Base-by-base conservation (phyloP, 2,888 invertebrate species). In the Pandemis corylana region DNA sequence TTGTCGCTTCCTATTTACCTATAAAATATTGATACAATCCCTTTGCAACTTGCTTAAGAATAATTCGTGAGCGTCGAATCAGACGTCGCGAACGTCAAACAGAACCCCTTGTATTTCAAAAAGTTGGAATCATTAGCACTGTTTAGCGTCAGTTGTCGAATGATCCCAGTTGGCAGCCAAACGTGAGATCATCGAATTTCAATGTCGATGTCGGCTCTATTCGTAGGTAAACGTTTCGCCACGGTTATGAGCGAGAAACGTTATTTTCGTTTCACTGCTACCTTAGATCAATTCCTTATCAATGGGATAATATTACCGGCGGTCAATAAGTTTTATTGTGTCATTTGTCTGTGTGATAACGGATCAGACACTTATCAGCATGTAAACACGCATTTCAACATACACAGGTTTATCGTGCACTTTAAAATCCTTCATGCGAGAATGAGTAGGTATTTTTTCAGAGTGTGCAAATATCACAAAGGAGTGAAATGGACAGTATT, bases 91-190 rank as follows among this genome's bases (percentile, higher is more conserved):
- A 49, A 28, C 66, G 74, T 65, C 74, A 70, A 70, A 71, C 68
- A 68, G 59, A 72, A 72, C 69, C 74, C 74, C 74, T 70, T 75
- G 75, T 75, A 56, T 61, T 73, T 74, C 73, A 44, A 72, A 74
- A 71, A 56, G 36, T 81, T 73, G 66, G 68, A 78, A 77, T 81
- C 79, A 79, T 84, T 85, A 85, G 80, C 85, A 80, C 78, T 77
- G 79, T 83, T 88, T 89, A 88, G 84, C 85, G 82, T 79, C 81
- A 84, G 83, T 85, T 86, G 82, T 81, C 82, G 83, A 80, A 77
- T 80, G 82, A 78, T 83, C 80, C 81, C 82, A 78, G 80, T 82
- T 84, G 84, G 79, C 81, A 80, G 79, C 71, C 76, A 76, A 76
- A 66, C 74, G 77, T 81, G 81, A 83, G 82, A 84, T 87, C 86